Evolutionary conservation across 2,797 vertebrate species (phyloP).

Genomic region (Chelon auratus): DNA sequence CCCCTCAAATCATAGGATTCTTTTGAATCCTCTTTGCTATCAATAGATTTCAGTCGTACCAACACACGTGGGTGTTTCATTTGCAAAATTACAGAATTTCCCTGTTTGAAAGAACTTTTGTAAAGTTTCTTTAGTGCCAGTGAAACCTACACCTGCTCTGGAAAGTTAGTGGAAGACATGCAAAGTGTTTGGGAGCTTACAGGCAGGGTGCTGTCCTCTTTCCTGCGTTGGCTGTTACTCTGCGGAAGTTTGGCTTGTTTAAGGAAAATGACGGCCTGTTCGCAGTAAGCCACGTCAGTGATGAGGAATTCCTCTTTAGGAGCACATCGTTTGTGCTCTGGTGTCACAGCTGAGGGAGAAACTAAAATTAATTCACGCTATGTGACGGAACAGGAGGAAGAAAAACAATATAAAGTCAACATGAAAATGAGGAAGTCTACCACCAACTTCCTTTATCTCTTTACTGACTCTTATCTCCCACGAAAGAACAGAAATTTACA

Average conservation of each 20-base stretch:
- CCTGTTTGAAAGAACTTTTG: neutral
- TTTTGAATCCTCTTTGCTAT: slow-evolving; percentile 5
- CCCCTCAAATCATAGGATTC: neutral
- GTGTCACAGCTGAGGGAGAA: slow-evolving; percentile 47
- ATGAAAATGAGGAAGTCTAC: slow-evolving; percentile 21
- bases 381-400: neutral
- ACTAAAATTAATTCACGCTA: neutral
- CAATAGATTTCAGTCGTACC: neutral
- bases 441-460: neutral
- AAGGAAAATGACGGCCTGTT: slow-evolving; percentile 88
- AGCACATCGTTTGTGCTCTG: slow-evolving; percentile 65
- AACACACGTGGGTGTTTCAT: neutral
- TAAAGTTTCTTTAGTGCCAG: neutral
- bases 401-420: neutral
- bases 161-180: neutral
- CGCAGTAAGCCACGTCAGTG: slow-evolving; percentile 90
- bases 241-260: slow-evolving; percentile 82
- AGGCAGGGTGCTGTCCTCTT: slow-evolving; percentile 83
- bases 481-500: neutral
- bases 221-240: slow-evolving; percentile 74
- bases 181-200: slow-evolving; percentile 77
- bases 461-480: neutral
- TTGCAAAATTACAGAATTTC: slow-evolving; percentile 13
- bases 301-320: slow-evolving; percentile 85
- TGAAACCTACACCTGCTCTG: neutral